A percentile compares a stretch with the other conserved stretches of the same genome.
Evolutionary conservation across 2,797 vertebrate species (phyloP).

Genomic region (Acipenser transmontanus): DNA sequence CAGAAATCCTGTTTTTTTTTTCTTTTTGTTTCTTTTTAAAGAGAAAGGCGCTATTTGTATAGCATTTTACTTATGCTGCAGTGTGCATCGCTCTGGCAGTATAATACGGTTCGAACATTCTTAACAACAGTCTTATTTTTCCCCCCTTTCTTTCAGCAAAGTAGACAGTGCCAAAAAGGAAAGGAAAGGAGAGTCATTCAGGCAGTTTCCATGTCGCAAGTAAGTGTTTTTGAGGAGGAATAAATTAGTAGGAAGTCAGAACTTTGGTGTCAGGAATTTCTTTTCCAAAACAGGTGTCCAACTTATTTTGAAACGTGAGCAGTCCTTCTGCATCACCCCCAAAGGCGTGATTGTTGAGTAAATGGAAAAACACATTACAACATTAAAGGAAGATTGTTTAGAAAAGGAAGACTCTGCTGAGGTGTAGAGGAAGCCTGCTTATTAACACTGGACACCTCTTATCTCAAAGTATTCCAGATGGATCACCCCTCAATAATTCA

Average conservation of each 20-base stretch:
- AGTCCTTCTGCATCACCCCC: conserved; percentile 49
- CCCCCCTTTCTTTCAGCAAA: conserved; percentile 42
- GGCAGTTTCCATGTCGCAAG: conserved; percentile 28
- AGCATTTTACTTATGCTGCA: background rate
- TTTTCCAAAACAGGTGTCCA: conserved; percentile 74
- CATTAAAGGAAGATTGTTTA: conserved; percentile 90
- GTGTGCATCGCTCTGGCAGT: conserved; percentile 8
- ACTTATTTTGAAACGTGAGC: conserved; percentile 41
- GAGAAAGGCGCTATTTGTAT: background rate
- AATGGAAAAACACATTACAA: conserved; percentile 88
- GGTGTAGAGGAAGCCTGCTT: conserved; percentile 88
- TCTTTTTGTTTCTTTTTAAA: conserved; percentile 8
- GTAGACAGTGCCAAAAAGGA: conserved; percentile 43
- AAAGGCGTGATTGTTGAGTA: conserved; percentile 72
- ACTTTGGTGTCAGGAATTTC: conserved; percentile 48
- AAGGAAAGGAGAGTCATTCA: conserved; percentile 55
- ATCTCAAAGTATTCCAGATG: conserved; percentile 80
- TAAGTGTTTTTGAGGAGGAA: conserved; percentile 52
- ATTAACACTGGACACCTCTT: conserved; percentile 88
- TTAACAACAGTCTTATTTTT: conserved; percentile 54
- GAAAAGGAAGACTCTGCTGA: conserved; percentile 89
- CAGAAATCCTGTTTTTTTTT: background rate
- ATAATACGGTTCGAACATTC: conserved; percentile 49
- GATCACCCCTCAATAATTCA: conserved; percentile 65
- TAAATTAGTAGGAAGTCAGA: conserved; percentile 56